phyloP scores from a whole-genome alignment of 1,140 invertebrate species.

The Trichonephila clavipes region DNA sequence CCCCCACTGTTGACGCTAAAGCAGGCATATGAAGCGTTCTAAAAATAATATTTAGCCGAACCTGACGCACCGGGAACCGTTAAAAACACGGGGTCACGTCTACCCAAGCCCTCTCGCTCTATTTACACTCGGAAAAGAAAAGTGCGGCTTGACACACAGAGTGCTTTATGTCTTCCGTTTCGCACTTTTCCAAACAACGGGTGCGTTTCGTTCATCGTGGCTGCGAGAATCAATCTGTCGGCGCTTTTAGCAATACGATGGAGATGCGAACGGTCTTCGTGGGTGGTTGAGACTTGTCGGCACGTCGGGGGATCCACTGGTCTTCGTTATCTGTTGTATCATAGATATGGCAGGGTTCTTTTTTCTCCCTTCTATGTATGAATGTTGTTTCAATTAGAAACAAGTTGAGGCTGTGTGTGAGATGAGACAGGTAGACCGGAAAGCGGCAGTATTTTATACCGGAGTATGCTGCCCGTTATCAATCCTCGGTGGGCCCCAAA shows the following conservation, averaged over 20 bases:
- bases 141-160: background rate
- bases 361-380: too few relatives aligned
- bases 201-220: background rate
- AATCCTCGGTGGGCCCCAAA: too few relatives aligned
- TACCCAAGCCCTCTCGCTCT: background rate
- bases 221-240: constrained; percentile 3
- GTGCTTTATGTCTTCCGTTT: constrained; percentile 12
- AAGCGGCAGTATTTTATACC: too few relatives aligned
- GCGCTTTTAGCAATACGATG: background rate
- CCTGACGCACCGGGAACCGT: constrained; percentile 18
- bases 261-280: background rate
- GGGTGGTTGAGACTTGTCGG: background rate
- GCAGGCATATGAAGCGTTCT: background rate
- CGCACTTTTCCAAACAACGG: background rate
- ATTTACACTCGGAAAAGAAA: background rate
- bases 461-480: too few relatives aligned
- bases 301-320: too few relatives aligned
- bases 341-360: too few relatives aligned
- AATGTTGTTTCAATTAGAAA: too few relatives aligned
- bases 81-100: background rate
- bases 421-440: too few relatives aligned
- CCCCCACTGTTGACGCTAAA: background rate
- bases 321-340: too few relatives aligned
- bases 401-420: too few relatives aligned
- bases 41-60: constrained; percentile 23